Base-by-base conservation (phyloP, 2,888 invertebrate species). In the Erynnis tages region DNA sequence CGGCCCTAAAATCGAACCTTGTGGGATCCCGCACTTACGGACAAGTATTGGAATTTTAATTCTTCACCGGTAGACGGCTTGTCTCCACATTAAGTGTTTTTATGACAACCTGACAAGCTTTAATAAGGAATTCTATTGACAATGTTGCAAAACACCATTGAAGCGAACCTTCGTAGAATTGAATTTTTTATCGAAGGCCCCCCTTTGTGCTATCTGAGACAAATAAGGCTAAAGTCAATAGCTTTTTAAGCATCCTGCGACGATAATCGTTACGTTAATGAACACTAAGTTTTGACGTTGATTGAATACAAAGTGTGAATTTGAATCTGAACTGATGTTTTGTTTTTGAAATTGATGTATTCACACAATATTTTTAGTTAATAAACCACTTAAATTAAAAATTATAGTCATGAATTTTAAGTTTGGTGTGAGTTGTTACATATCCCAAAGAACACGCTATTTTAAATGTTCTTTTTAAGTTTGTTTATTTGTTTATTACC, bases 51-150 rank as follows among this genome's bases (percentile, higher is more conserved):
- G 21, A 49, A 40, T 49, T 40, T 34, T 8, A 41, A 41, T 41
- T 17, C 32, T 13, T 23, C 23, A 43, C 16, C n/a, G 14, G 32
- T 32, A 41, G 49, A 34, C 41, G 17, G 41, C 41, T 49, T 41
- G 49, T 49, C 41, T 45, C 23, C 23, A 13, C 44, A 27, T 34
- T 27, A 23, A 11, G 21, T n/a, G 14, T 49, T 49, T 49, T 41
- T 49, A 16, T 32, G 17, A 16, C 25, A 25, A 37, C 17, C 19
- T 38, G 37, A 34, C 25, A 34, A 25, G 25, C 32, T 45, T 44
- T 44, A 30, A 44, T 48, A 48, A 48, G 38, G 35, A 13, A 13
- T 19, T 30, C 40, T 25, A 32, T 40, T 17, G 16, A 48, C 48
- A 48, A 48, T 30, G 48, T 41, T 32, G 49, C 49, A 41, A 25